These are phyloP conservation scores for Scrobipalpa costella DNA, from an alignment of 2,888 invertebrate species.

Conservation along the genomic window DNA sequence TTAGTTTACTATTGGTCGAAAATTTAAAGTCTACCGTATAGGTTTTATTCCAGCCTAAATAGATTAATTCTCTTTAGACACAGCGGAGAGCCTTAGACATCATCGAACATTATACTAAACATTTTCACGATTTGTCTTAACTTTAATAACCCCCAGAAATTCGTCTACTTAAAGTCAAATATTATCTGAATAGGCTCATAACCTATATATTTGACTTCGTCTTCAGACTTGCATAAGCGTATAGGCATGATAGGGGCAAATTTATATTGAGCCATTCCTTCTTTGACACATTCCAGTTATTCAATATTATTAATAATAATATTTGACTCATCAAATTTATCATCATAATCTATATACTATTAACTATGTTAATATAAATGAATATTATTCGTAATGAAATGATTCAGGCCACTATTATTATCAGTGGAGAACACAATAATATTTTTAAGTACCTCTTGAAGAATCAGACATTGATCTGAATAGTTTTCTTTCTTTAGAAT, in stretches of 20 bases:
- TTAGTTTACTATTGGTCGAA: constrained; percentile 68
- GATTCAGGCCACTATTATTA: too few species aligned
- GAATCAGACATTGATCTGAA: not conserved
- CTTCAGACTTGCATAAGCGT: not conserved
- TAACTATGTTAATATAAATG: not conserved
- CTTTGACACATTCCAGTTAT: constrained; percentile 28
- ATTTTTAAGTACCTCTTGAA: not conserved
- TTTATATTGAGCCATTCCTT: constrained; percentile 25
- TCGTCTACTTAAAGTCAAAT: constrained; percentile 24
- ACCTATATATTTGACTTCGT: not conserved
- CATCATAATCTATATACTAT: not conserved
- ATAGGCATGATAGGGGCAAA: not conserved
- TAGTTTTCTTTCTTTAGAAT: not conserved
- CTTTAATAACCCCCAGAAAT: constrained; percentile 20
- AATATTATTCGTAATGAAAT: not conserved
- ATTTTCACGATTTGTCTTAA: constrained; percentile 36
- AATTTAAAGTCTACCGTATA: constrained; percentile 50
- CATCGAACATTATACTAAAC: constrained; percentile 55
- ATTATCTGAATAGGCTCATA: constrained; percentile 4
- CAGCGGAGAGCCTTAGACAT: constrained; percentile 63
- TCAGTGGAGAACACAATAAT: not conserved
- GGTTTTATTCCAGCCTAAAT: constrained; percentile 76
- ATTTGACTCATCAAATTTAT: constrained; percentile 24
- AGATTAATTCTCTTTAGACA: constrained; percentile 66
- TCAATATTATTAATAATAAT: constrained; percentile 17